Conservation (phyloP, 2,113 vertebrate genomes). For the Polypterus senegalus region DNA sequence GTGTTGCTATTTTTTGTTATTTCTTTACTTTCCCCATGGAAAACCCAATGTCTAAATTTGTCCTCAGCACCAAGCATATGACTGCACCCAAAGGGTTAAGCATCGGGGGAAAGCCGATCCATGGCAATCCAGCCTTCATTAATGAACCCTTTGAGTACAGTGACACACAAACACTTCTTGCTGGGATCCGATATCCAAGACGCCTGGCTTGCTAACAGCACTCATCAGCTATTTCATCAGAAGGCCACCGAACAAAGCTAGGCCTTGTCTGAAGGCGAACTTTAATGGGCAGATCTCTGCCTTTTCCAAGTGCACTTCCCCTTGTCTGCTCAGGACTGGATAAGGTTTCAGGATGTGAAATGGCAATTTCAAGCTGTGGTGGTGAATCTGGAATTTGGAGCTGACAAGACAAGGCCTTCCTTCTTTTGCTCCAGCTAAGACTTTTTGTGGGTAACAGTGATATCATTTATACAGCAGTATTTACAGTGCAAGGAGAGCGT, state of each 20-base stretch:
- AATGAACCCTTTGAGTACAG: constrained; percentile 35
- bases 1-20: no score
- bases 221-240: constrained; percentile 26
- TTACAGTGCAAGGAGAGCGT: no score
- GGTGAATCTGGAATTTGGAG: not conserved
- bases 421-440: no score
- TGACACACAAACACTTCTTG: constrained; percentile 28
- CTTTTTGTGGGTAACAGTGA: no score
- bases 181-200: constrained; percentile 46
- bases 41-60: no score
- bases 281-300: constrained; percentile 19
- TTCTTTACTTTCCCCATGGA: no score
- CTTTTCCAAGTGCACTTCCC: constrained; percentile 19
- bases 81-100: constrained; percentile 15
- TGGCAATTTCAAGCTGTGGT: constrained; percentile 1
- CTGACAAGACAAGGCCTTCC: not conserved
- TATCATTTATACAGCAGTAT: no score
- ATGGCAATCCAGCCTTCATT: constrained; percentile 41
- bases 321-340: constrained; percentile 13
- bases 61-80: not conserved
- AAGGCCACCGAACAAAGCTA: constrained; percentile 35
- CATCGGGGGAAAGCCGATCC: constrained; percentile 27
- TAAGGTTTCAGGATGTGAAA: constrained; percentile 30
- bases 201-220: constrained; percentile 24
- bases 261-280: constrained; percentile 32